Base-by-base conservation (phyloP, 2,888 invertebrate species). In the Oligia latruncula region DNA sequence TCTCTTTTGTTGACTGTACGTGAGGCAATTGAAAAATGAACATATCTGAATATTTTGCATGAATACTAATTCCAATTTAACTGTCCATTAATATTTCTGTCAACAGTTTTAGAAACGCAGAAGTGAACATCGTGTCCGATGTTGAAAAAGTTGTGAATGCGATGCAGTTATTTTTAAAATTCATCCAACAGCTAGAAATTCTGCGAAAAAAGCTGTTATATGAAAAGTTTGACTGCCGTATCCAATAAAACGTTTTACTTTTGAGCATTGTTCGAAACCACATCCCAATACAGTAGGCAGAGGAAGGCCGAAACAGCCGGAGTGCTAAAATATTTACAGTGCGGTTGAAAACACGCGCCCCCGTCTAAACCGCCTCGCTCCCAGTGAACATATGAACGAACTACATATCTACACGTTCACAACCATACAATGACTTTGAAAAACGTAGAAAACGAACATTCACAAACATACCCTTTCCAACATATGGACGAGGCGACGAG, bases 261-360 rank as follows among this genome's bases (percentile, higher is more conserved):
- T 80, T 77, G 68, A 84, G 74, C 78, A 83, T 82, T 88, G 90
- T 90, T 84, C 74, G 76, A 90, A 90, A 91, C 90, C 92, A 88
- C 90, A 90, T 90, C 88, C 90, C 91, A 89, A 93, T 93, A 92
- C 91, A 90, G 91, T 89, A 88, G 87, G 87, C 83, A 84, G 85
- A 86, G 84, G 81, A 89, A 87, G 88, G 90, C 90, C 90, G 90
- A 90, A 92, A 92, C 93, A 91, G 91, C 89, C 90, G 84, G 85
- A 89, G 85, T 91, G 93, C 93, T 95, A 93, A 94, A 95, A 95
- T 95, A 95, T 96, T 96, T 95, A 95, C 93, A 93, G 82, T 92
- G 93, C 92, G 93, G 95, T 93, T 90, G 92, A 92, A 93, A 94
- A 92, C 92, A 91, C 88, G 90, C 90, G 90, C 90, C 91, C 92